Evolutionary conservation across 2,888 invertebrate species (phyloP).

Genomic region (Melanchra persicariae): DNA sequence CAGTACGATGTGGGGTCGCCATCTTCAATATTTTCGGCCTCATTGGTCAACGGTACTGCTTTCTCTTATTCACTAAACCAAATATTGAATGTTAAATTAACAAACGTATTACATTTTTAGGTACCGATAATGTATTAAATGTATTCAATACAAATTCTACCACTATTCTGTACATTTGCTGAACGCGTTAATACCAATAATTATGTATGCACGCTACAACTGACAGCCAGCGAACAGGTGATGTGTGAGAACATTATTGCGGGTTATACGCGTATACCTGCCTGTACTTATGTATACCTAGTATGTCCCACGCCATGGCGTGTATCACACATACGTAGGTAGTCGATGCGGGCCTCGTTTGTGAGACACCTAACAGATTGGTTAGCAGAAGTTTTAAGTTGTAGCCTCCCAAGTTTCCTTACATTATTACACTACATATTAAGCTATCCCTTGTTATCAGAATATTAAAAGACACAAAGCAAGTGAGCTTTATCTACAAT

Average conservation of each 20-base stretch:
- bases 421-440: no score
- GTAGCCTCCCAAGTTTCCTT: not conserved
- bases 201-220: constrained; percentile 38
- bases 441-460: no score
- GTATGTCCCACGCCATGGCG: constrained; percentile 29
- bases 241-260: constrained; percentile 57
- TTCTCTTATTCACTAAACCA: not conserved
- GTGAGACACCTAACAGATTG: not conserved
- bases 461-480: not conserved
- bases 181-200: constrained; percentile 28
- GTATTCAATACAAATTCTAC: constrained; percentile 9
- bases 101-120: constrained; percentile 16
- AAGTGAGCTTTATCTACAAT: not conserved
- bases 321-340: constrained; percentile 50
- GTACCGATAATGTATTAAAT: no score
- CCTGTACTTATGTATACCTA: not conserved
- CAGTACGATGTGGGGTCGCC: not conserved
- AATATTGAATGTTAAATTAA: not conserved
- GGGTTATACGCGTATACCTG: constrained; percentile 21
- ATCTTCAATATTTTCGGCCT: not conserved
- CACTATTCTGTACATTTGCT: constrained; percentile 11
- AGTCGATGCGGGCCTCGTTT: constrained; percentile 50
- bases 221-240: constrained; percentile 51
- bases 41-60: not conserved
- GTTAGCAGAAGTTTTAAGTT: constrained; percentile 19